phyloP scores from a whole-genome alignment of 2,888 invertebrate genomes.

The Cynaeus angustus region DNA sequence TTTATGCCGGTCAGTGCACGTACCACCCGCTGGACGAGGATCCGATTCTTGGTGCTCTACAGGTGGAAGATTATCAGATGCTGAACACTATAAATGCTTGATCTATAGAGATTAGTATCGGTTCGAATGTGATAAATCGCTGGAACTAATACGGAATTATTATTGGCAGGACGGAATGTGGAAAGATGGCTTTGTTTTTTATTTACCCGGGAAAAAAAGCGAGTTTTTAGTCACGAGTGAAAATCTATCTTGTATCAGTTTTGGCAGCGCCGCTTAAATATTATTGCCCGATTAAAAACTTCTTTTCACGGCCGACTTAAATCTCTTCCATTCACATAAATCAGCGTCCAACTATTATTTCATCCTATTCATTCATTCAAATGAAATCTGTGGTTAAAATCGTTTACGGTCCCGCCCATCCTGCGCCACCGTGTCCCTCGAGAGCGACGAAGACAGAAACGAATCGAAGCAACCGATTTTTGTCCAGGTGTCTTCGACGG shows the following conservation, averaged over 20 bases:
- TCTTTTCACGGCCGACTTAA: conserved; percentile 27
- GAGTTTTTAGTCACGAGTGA: no score
- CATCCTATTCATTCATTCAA: conserved; percentile 40
- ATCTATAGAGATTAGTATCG: conserved; percentile 38
- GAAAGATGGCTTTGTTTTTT: background rate
- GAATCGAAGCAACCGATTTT: conserved; percentile 18
- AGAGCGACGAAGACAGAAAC: conserved; percentile 1
- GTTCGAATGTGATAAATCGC: conserved; percentile 38
- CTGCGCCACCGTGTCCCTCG: conserved; percentile 19
- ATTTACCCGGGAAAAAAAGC: no score
- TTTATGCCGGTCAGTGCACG: conserved; percentile 66
- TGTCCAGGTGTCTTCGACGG: conserved; percentile 36
- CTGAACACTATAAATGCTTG: conserved; percentile 12
- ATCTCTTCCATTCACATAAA: conserved; percentile 33
- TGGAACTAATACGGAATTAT: conserved; percentile 48
- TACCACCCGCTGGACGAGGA: conserved; percentile 57
- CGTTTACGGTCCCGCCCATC: conserved; percentile 29
- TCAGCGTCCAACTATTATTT: conserved; percentile 34
- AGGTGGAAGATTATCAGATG: conserved; percentile 51
- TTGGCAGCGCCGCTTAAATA: no score
- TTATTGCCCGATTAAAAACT: no score
- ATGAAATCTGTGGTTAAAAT: conserved; percentile 35
- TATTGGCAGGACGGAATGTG: conserved; percentile 15
- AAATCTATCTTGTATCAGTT: no score
- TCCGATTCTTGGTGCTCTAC: conserved; percentile 54